phyloP scores from a whole-genome alignment of 2,888 invertebrate genomes.

The Lochmaea capreae region DNA sequence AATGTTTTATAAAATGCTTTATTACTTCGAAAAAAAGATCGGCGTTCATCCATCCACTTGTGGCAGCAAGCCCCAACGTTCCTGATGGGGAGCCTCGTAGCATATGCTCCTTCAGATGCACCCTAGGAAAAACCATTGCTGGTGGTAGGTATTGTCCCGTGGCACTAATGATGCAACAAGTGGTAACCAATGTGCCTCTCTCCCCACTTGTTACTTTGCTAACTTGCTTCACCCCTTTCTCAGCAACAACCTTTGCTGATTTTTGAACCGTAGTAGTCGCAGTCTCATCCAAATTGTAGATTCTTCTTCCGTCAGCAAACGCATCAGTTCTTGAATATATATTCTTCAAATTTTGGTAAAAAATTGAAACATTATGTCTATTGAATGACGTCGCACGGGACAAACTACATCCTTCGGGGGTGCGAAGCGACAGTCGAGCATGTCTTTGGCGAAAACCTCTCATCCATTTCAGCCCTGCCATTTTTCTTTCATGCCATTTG shows the following conservation, averaged over 20 bases:
- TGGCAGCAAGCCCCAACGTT: no score
- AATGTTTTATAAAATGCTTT: no score
- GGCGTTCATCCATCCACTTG: no score
- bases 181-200: conserved; percentile 25
- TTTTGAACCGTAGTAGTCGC: conserved; percentile 42
- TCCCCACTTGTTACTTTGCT: conserved; percentile 32
- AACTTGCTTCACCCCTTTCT: conserved; percentile 36
- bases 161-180: conserved; percentile 14
- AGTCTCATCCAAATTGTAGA: conserved; percentile 44
- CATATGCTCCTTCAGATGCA: no score
- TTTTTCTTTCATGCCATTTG: conserved; percentile 60
- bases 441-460: conserved; percentile 30
- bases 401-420: conserved; percentile 30
- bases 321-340: conserved; percentile 30
- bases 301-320: conserved; percentile 36
- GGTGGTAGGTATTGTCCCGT: conserved; percentile 16
- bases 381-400: conserved; percentile 22
- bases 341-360: conserved; percentile 34
- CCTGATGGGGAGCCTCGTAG: no score
- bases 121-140: no score
- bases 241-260: conserved; percentile 36
- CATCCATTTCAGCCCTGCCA: conserved; percentile 44
- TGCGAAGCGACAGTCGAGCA: conserved; percentile 26
- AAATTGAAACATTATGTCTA: conserved; percentile 33
- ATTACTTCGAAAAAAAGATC: no score